Evolutionary conservation across 2,888 invertebrate species (phyloP).

Genomic region (Liopterus haemorrhoidalis): DNA sequence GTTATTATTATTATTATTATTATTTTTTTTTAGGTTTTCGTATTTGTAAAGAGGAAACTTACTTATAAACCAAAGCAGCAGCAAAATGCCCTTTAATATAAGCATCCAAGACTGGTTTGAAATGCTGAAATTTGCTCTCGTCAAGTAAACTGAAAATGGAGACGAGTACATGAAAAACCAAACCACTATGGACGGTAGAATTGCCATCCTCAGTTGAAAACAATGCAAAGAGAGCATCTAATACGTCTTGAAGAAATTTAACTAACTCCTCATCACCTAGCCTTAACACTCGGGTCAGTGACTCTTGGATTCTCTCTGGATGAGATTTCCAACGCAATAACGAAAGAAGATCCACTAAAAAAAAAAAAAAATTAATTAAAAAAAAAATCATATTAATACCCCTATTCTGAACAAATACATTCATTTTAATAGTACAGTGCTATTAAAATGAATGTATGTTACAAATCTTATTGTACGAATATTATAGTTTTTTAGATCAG

Average conservation of each 20-base stretch:
- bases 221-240: slow-evolving; percentile 89
- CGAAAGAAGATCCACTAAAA: slow-evolving; percentile 75
- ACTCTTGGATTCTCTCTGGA: slow-evolving; percentile 81
- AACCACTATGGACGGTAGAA: slow-evolving; percentile 79
- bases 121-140: slow-evolving; percentile 88
- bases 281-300: slow-evolving; percentile 71
- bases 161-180: slow-evolving; percentile 87
- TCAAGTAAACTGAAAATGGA: slow-evolving; percentile 87
- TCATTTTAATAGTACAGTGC: too few relatives aligned
- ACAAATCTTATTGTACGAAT: too few relatives aligned
- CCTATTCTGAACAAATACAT: too few relatives aligned
- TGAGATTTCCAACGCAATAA: slow-evolving; percentile 87
- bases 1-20: not conserved
- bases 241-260: slow-evolving; percentile 89
- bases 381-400: slow-evolving; percentile 5
- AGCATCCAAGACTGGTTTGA: slow-evolving; percentile 87
- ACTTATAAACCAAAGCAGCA: slow-evolving; percentile 90
- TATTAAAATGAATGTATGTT: too few relatives aligned
- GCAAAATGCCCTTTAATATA: slow-evolving; percentile 94
- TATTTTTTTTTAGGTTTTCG: not conserved
- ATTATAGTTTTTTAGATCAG: too few relatives aligned
- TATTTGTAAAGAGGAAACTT: slow-evolving; percentile 39
- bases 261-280: slow-evolving; percentile 88
- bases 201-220: slow-evolving; percentile 91
- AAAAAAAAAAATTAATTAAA: slow-evolving; percentile 18